Conservation (phyloP, 2,888 invertebrate species). For the Miltochrista miniata region DNA sequence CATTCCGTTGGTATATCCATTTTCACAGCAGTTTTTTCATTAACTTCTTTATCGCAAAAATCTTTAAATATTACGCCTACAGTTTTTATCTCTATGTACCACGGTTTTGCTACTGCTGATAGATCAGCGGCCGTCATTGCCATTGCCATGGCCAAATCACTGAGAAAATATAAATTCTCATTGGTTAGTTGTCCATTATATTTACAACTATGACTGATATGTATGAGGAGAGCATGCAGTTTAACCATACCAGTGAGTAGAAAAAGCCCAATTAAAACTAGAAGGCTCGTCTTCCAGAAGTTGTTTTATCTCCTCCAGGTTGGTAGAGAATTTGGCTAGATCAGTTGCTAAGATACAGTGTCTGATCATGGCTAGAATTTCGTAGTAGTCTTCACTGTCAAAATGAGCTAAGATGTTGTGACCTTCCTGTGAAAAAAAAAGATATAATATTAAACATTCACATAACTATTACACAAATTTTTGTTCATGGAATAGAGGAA, state of each 20-base stretch:
- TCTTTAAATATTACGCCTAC: constrained; percentile 92
- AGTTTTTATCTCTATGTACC: constrained; percentile 91
- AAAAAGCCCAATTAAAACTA: constrained; percentile 86
- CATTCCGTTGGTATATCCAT: constrained; percentile 91
- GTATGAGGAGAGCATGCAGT: too few species aligned
- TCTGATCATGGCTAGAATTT: constrained; percentile 89
- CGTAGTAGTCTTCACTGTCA: constrained; percentile 88
- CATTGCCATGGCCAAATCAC: constrained; percentile 88
- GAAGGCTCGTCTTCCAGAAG: constrained; percentile 80
- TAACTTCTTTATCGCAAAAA: constrained; percentile 91
- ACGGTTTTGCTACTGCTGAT: constrained; percentile 93
- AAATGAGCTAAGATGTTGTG: constrained; percentile 93
- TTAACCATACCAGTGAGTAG: constrained; percentile 81
- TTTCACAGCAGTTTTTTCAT: constrained; percentile 86
- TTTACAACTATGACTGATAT: too few species aligned
- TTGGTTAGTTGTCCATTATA: too few species aligned
- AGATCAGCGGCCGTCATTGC: constrained; percentile 94
- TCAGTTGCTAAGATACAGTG: constrained; percentile 95
- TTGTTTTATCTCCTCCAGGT: constrained; percentile 81
- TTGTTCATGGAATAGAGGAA: too few species aligned
- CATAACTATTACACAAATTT: too few species aligned
- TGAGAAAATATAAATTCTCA: constrained; percentile 19
- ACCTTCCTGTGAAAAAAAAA: constrained; percentile 85
- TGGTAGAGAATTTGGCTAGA: constrained; percentile 91
- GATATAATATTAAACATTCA: too few species aligned